Evolutionary conservation across 2,113 vertebrate genomes (phyloP), one percentile per base, ranked within the genome.

Genomic region (Cyprinodon tularosa): DNA sequence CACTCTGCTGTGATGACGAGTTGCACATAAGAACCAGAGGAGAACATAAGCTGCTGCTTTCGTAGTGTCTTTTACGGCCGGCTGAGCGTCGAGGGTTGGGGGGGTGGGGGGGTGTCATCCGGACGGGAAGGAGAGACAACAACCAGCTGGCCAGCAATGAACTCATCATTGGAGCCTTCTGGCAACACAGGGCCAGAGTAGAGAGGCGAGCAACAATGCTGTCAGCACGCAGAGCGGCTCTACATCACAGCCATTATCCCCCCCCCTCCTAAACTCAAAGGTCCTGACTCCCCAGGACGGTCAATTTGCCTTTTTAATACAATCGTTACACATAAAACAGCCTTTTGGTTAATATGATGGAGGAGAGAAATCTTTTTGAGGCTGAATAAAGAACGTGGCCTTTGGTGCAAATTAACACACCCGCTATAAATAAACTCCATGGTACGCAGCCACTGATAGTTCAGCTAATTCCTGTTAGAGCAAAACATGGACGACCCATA

Each of bases 141-240:
- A 15, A 70, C 71, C 71, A 87, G 74, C 77, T 88, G 79, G 80
- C n/a, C 60, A 65, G 65, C 68, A 72, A 66, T 74, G 62, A 86
- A 80, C 77, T 86, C 74, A 68, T 83, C 64, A 61, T 71, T 22
- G 7, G 38, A 82, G 74, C 48, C 64, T 62, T 63, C 47, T 48
- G 68, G 40, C 67, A 68, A 62, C 13, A 29, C 29, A 42, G 36
- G n/a, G 81, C 65, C 73, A 76, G 67, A 77, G 29, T 42, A 29
- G 62, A 59, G 37, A 36, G 71, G 45, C 70, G 67, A 67, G 59
- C 72, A 82, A 68, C 63, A 64, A 53, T 73, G 50, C 48, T 68
- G 44, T 68, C 61, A 68, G 77, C 13, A 3, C 14, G 60, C 60
- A 68, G 37, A 62, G 67, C 38, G 66, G 66, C 76, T 36, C 48